These are phyloP conservation scores for Norana najaformis DNA, from an alignment of 2,888 invertebrate species.

Conservation along the genomic window DNA sequence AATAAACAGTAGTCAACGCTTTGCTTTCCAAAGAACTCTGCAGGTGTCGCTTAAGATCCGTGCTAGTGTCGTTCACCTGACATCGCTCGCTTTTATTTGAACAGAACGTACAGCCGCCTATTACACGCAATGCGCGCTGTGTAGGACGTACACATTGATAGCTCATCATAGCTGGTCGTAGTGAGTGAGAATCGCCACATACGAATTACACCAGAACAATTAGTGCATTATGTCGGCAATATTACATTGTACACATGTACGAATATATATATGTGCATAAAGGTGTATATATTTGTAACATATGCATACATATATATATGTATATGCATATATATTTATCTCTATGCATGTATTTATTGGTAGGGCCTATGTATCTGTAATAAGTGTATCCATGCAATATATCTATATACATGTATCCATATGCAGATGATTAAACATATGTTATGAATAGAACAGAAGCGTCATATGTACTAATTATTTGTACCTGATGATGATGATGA, in stretches of 20 bases:
- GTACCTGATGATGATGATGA: no score
- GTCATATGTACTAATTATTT: no score
- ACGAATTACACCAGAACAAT: slow-evolving; percentile 13
- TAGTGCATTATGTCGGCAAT: neutral
- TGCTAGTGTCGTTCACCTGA: neutral
- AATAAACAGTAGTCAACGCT: neutral
- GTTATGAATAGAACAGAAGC: no score
- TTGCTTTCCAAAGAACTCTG: neutral
- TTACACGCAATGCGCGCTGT: neutral
- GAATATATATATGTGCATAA: no score
- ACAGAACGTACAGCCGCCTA: neutral
- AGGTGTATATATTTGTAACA: no score
- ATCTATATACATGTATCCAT: no score
- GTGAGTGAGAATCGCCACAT: neutral
- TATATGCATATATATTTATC: no score
- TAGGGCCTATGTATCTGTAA: neutral
- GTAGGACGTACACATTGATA: neutral
- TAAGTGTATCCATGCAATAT: neutral
- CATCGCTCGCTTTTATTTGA: neutral
- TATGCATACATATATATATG: no score
- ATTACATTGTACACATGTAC: neutral
- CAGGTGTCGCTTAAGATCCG: neutral
- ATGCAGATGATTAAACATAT: neutral
- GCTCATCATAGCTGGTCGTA: neutral
- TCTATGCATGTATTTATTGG: neutral